phyloP scores from a whole-genome alignment of 1,140 invertebrate species.

The Zaprionus tsacasi region DNA sequence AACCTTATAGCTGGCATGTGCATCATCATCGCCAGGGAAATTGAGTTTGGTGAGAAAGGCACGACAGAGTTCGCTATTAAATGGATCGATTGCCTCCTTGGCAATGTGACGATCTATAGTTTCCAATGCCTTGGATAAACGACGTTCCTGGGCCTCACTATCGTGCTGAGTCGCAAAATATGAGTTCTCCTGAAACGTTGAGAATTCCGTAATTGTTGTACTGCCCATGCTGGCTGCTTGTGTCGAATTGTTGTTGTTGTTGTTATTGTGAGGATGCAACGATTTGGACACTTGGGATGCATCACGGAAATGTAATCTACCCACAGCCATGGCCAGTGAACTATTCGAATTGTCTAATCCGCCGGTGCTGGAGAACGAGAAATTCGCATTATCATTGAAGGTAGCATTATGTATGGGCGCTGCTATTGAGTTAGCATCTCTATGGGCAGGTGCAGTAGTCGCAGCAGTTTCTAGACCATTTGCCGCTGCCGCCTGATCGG shows the following conservation, averaged over 20 bases:
- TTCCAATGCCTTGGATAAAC: slow-evolving; percentile 73
- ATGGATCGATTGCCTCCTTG: slow-evolving; percentile 85
- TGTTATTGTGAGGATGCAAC: slow-evolving; percentile 57
- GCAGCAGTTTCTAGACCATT: slow-evolving; percentile 24
- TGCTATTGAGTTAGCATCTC: slow-evolving; percentile 9
- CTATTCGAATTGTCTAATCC: slow-evolving; percentile 78
- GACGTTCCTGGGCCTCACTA: slow-evolving; percentile 72
- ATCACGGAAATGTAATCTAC: slow-evolving; percentile 74
- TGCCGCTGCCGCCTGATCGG: slow-evolving; percentile 21
- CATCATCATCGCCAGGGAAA: slow-evolving; percentile 83
- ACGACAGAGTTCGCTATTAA: slow-evolving; percentile 86
- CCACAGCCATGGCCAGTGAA: slow-evolving; percentile 72
- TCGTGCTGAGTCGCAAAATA: slow-evolving; percentile 83
- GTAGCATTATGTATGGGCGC: slow-evolving; percentile 56
- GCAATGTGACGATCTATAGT: slow-evolving; percentile 76
- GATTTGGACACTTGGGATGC: slow-evolving; percentile 48
- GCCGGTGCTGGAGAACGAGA: slow-evolving; percentile 75
- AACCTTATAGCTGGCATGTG: slow-evolving; percentile 75
- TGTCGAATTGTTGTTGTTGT: slow-evolving; percentile 54
- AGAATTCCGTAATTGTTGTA: slow-evolving; percentile 59
- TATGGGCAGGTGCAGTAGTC: slow-evolving; percentile 4
- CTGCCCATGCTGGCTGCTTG: background rate
- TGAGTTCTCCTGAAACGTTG: slow-evolving; percentile 83
- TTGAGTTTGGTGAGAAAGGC: slow-evolving; percentile 86
- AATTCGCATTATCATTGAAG: slow-evolving; percentile 82